Evolutionary conservation across 2,113 vertebrate genomes (phyloP), one percentile per base, ranked within the genome.

Genomic region (Argyrosomus japonicus): DNA sequence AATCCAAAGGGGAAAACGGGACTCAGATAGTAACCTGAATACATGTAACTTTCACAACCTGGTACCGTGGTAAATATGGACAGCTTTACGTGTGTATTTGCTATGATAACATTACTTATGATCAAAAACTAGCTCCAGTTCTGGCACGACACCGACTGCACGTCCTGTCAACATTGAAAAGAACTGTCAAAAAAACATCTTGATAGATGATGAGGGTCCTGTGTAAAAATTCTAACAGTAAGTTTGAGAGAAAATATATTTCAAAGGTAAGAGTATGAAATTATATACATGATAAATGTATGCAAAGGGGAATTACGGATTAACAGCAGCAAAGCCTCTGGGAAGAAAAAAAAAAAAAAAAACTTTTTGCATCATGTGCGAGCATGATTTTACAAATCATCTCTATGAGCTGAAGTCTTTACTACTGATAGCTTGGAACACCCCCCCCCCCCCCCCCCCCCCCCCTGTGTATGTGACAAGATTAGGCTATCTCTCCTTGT

Each of bases 401-500:
- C 83, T 90, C 75, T 53, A 27, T 53, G 68, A 88, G 81, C 79
- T 81, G 50, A 73, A 82, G 83, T 81, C 79, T 90, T 87, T 86
- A 69, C 86, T 23, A 69, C 75, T 79, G 70, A 81, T 88, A 77
- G 85, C 78, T 86, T 25, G 32, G 56, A 61, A 89, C 81, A 0
- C 29, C 29, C 29, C 29, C 29, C 29, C 29, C 29, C 6, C 6
- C 32, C 32, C 73, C 77, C 29, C 29, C 29, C 29, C 29, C 29
- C 29, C 29, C 6, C 6, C 32, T 6, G 80, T 75, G 87, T 90
- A 89, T 85, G 84, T 90, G 89, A 90, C 84, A 88, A 94, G 93
- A 93, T 94, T 93, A 93, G 87, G 83, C 88, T 93, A 94, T 93
- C 94, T 94, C 92, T 92, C 70, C 82, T 72, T 73, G 80, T 83